Base-by-base conservation (phyloP, 1,140 invertebrate species). In the Apis laboriosa region DNA sequence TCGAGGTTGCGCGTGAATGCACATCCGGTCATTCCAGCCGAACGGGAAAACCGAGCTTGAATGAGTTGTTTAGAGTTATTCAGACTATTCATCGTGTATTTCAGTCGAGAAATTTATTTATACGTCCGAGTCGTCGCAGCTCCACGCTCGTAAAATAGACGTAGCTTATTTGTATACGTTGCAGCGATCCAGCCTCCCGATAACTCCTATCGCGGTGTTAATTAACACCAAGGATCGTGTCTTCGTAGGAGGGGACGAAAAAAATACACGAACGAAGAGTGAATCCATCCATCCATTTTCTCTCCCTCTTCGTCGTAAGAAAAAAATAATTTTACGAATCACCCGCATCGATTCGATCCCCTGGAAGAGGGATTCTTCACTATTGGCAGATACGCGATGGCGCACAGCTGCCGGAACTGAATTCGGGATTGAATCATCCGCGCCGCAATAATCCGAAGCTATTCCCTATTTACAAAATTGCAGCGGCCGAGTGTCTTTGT, bases 381-480 rank as follows among this genome's bases (percentile, higher is more conserved):
- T 1, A 28, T 43, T 24, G 24, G n/a, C 61, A 24, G 61, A 63
- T 63, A 63, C 12, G 34, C 2, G 34, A 9, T n/a, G 49, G 58
- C 53, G 77, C 81, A 68, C 86, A 87, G 85, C 86, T 87, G 86
- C 61, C 17, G 74, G 55, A 56, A 66, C 70, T 78, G 64, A 24
- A 4, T 34, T 34, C 60, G 17, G 74, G 58, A 88, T 88, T 88
- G 86, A 88, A 88, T 88, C 84, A 85, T 87, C 79, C 34, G 34
- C 34, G 73, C 53, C 74, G 28, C 83, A 83, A 88, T 88, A 77
- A 88, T 88, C 60, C 82, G 13, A 63, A 43, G 63, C 84, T 80
- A 86, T 88, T 89, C 84, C 74, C 80, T 86, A 89, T 89, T 89
- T 89, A 80, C 79, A 74, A 86, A 88, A 88, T 88, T 88, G 84